Conservation (phyloP, 2,888 invertebrate genomes). For the Amblyjoppa fuscipennis region DNA sequence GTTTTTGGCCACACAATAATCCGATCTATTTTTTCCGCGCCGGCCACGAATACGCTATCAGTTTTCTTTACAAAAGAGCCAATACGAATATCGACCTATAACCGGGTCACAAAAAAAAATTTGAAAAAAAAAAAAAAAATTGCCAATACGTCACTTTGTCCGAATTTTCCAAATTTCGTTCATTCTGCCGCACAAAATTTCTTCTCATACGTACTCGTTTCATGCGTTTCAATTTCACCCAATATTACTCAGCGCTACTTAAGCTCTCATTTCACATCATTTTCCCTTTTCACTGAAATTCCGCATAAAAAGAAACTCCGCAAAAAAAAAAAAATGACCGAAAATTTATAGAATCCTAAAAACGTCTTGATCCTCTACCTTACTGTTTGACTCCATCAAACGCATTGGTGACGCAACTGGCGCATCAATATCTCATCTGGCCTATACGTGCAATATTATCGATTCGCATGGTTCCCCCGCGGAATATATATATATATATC, state of each 20-base stretch:
- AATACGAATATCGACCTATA: neutral
- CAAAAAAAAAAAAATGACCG: neutral
- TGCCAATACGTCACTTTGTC: neutral
- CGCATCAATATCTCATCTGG: neutral
- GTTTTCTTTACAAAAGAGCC: too few relatives aligned
- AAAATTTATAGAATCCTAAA: neutral
- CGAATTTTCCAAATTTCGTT: too few relatives aligned
- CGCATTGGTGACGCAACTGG: neutral
- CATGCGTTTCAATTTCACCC: neutral
- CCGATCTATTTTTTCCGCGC: too few relatives aligned
- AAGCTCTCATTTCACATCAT: neutral
- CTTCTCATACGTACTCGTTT: neutral
- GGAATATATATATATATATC: conserved; percentile 63
- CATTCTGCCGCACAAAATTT: too few relatives aligned
- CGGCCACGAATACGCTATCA: too few relatives aligned
- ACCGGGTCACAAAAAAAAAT: neutral
- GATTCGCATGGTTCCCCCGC: neutral
- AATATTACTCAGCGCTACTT: neutral
- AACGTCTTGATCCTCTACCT: neutral
- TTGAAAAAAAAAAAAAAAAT: neutral
- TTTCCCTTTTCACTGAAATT: neutral
- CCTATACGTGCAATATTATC: neutral
- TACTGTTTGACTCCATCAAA: neutral
- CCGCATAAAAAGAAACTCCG: neutral
- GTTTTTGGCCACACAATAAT: neutral